Percentiles rank a stretch among this genome's conserved stretches.
These are phyloP conservation scores for Rhabdornis inornatus DNA, from an alignment of 2,113 vertebrate genomes.

Conservation along the genomic window DNA sequence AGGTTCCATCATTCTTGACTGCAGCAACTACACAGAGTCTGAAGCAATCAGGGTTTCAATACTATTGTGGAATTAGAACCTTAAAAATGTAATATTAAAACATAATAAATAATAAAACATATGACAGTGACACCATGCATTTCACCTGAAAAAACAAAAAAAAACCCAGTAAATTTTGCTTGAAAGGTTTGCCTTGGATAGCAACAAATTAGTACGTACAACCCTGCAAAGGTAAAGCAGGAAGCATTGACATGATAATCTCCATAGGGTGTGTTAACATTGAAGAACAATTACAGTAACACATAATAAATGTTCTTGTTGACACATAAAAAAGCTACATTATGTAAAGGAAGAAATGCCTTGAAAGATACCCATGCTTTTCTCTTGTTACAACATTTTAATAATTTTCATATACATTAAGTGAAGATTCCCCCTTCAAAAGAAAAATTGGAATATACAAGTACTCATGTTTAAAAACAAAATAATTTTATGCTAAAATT, in stretches of 20 bases:
- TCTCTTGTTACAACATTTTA: background rate
- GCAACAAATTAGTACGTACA: background rate
- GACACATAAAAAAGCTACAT: background rate
- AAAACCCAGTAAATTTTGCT: background rate
- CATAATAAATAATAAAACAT: background rate
- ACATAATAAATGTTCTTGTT: background rate
- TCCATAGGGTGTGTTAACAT: background rate
- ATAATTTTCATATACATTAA: background rate
- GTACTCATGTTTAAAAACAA: background rate
- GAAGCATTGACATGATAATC: background rate
- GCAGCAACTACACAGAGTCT: background rate
- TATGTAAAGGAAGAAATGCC: background rate
- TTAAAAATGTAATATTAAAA: background rate
- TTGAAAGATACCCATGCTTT: background rate
- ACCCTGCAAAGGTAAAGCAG: background rate
- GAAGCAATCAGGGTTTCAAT: background rate
- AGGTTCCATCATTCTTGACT: background rate
- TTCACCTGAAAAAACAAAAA: background rate
- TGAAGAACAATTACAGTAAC: background rate
- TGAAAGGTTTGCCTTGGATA: background rate
- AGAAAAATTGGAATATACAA: background rate
- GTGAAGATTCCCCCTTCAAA: background rate
- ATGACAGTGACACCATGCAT: background rate
- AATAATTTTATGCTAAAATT: background rate
- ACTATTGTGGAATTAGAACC: background rate